Evolutionary conservation across 2,113 vertebrate genomes (phyloP).

Genomic region (Desmodus rotundus): DNA sequence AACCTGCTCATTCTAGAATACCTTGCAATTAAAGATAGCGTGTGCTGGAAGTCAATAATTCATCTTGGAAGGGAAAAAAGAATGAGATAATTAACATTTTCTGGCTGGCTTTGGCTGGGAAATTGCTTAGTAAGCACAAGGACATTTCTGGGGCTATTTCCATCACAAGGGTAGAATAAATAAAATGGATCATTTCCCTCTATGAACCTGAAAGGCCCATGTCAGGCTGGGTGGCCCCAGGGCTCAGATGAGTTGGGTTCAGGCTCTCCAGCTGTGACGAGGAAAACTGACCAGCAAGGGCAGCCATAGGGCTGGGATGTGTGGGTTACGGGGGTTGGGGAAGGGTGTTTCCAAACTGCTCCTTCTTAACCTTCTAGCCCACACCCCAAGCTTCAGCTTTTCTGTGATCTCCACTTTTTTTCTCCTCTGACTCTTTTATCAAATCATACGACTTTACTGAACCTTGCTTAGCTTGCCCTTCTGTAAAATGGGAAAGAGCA

Average conservation of each 20-base stretch:
- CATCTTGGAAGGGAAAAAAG: neutral
- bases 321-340: accelerated
- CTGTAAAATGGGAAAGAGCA: neutral
- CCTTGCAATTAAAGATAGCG: slow-evolving; percentile 62
- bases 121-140: slow-evolving; percentile 42
- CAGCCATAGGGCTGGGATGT: neutral
- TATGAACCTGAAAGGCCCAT: neutral
- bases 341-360: neutral
- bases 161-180: neutral
- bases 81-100: slow-evolving; percentile 68
- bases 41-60: slow-evolving; percentile 53
- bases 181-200: neutral
- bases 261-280: neutral
- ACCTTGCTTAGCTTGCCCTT: neutral
- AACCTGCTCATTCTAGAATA: slow-evolving; percentile 55
- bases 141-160: slow-evolving; percentile 18
- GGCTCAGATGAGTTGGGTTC: neutral
- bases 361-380: neutral
- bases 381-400: neutral
- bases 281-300: neutral
- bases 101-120: slow-evolving; percentile 42
- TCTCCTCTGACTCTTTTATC: neutral
- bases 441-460: neutral
- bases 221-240: neutral
- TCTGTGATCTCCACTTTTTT: neutral